phyloP scores from a whole-genome alignment of 2,797 vertebrate species.

The Australoheros facetus region DNA sequence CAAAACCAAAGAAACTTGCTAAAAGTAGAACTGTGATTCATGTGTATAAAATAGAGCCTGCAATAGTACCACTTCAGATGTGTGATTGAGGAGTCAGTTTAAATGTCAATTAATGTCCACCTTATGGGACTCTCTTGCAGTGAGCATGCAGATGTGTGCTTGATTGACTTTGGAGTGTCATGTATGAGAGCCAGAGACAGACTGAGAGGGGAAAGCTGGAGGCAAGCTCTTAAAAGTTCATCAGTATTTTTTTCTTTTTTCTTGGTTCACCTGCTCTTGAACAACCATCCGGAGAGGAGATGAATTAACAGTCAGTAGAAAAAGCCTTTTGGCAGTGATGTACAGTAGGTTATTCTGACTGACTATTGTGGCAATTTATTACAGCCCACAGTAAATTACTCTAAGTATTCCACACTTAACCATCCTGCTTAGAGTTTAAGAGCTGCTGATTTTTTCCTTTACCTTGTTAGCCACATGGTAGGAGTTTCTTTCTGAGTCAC shows the following conservation, averaged over 20 bases:
- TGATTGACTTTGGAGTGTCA: conserved; percentile 28
- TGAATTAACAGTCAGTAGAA: neutral
- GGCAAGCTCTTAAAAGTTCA: conserved; percentile 15
- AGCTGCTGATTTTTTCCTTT: neutral
- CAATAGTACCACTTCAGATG: conserved; percentile 72
- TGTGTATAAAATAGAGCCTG: conserved; percentile 46
- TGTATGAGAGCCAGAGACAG: neutral
- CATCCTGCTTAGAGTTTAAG: neutral
- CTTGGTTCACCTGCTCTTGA: conserved; percentile 20
- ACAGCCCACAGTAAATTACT: neutral
- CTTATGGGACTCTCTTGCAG: conserved; percentile 20
- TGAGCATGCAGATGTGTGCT: conserved; percentile 15
- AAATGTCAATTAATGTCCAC: conserved; percentile 62
- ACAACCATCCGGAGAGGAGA: neutral
- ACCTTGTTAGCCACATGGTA: no score
- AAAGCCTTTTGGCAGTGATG: neutral
- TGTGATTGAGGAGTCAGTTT: conserved; percentile 64
- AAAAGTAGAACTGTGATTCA: conserved; percentile 56
- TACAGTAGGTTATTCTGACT: neutral
- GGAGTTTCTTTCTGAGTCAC: neutral
- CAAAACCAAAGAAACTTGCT: conserved; percentile 47
- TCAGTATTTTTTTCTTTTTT: neutral
- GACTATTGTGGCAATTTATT: neutral
- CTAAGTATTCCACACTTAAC: neutral
- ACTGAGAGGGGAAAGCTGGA: neutral